Evolutionary conservation across 2,797 vertebrate genomes (phyloP), one percentile per base, ranked within the genome.

Genomic region (Triplophysa yarkandensis): DNA sequence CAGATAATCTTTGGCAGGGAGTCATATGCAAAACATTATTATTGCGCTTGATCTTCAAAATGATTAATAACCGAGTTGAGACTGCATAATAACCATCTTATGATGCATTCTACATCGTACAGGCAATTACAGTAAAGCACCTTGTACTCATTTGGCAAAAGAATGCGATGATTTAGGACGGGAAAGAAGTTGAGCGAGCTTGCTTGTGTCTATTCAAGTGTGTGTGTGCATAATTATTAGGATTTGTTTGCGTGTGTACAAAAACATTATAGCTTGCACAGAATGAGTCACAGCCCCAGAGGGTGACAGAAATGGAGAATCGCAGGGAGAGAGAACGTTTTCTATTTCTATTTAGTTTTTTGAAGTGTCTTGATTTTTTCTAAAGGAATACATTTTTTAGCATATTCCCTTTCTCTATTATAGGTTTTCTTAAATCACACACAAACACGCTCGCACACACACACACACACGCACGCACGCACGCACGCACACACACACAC

Each of bases 261-360:
- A 52, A 68, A 54, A n/a, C 66, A 55, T 60, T 62, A 58, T 58
- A 74, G 58, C 57, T 64, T 64, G 69, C 60, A 78, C 23, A 68
- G 64, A 57, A 63, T 86, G 83, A 85, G 28, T 61, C 80, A 76
- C 74, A 72, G 80, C 70, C 52, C 68, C 34, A 46, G 60, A 64
- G 39, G 17, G 63, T 63, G 58, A 78, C 34, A 30, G 48, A 69
- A 52, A 61, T 2, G 36, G 39, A 74, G 39, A 63, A 61, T 17
- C 54, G 52, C 54, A 41, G 19, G 30, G 17, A 57, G 57, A 36
- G 54, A 62, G 61, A 68, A 6, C 61, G 41, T 62, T 78, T 71
- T 71, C 36, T 68, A 52, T 77, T 54, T 28, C 19, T 19, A 21
- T 63, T 72, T 4, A 41, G 36, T 13, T 57, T n/a, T 17, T 14